These are phyloP conservation scores for Notarius lentiginosus DNA, from an alignment of 2,113 vertebrate genomes.

Conservation along the genomic window DNA sequence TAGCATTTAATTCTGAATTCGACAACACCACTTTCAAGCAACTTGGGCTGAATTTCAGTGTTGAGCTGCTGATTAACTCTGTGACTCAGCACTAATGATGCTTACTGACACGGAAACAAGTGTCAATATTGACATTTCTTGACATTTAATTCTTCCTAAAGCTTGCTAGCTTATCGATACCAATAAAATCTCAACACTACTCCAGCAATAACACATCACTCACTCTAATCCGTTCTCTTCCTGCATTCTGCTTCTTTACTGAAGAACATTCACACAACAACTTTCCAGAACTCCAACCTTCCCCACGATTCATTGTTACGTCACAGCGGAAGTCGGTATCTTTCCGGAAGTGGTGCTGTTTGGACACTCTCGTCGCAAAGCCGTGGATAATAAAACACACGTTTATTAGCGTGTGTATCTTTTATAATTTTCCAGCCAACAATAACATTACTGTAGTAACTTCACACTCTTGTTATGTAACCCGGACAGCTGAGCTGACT, in stretches of 20 bases:
- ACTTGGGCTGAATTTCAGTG: too few relatives aligned
- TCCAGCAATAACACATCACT: slow-evolving; percentile 50
- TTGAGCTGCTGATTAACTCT: too few relatives aligned
- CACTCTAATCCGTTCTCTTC: slow-evolving; percentile 71
- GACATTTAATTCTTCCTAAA: background rate
- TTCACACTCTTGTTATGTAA: slow-evolving; percentile 65
- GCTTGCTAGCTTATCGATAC: too few relatives aligned
- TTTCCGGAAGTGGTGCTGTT: too few relatives aligned
- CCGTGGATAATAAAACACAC: background rate
- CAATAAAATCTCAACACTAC: too few relatives aligned
- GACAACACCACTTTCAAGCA: too few relatives aligned
- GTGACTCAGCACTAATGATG: background rate
- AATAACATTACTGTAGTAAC: background rate
- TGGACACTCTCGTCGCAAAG: too few relatives aligned
- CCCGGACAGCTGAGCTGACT: slow-evolving; percentile 60
- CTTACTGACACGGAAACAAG: background rate
- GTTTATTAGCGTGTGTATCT: background rate
- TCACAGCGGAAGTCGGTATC: too few relatives aligned
- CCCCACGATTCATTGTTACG: too few relatives aligned
- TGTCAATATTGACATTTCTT: background rate
- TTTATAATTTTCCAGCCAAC: background rate
- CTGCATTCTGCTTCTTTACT: slow-evolving; percentile 53
- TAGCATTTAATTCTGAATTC: too few relatives aligned
- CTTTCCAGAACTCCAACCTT: too few relatives aligned
- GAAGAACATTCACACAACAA: too few relatives aligned